Percentiles rank a stretch among this genome's conserved stretches.
Conservation (phyloP, 2,797 vertebrate genomes). For the Tamandua tetradactyla region DNA sequence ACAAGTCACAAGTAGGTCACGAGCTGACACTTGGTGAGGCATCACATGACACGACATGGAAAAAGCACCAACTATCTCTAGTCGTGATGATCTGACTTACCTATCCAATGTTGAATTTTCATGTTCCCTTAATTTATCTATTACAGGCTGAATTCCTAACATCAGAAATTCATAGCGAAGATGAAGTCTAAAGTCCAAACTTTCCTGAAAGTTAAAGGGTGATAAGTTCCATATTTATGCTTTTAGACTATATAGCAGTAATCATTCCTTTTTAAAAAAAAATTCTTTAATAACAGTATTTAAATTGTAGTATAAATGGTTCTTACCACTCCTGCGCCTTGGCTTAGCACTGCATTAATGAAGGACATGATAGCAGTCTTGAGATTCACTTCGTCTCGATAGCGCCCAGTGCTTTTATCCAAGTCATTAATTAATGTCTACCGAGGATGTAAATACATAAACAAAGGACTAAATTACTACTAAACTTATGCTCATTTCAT, state of each 20-base stretch:
- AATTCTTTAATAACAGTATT: neutral
- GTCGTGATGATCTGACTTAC: constrained; percentile 82
- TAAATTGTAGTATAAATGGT: neutral
- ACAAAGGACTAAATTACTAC: constrained; percentile 34
- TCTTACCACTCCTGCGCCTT: constrained; percentile 97
- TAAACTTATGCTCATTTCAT: neutral
- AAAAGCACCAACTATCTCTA: neutral
- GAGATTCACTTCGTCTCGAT: constrained; percentile 98
- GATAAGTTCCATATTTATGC: constrained; percentile 21
- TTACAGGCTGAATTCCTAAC: constrained; percentile 98
- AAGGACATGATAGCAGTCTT: constrained; percentile 99
- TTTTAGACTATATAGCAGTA: neutral
- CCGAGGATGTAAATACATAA: constrained; percentile 14
- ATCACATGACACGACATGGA: rapidly evolving
- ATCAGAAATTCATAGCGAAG: constrained; percentile 98
- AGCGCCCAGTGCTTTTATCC: constrained; percentile 96
- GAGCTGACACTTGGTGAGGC: no score
- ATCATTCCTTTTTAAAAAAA: neutral
- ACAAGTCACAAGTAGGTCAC: neutral
- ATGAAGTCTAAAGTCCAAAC: constrained; percentile 98
- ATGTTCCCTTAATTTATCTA: constrained; percentile 97
- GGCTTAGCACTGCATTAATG: constrained; percentile 98
- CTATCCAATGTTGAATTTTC: constrained; percentile 98
- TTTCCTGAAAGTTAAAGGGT: constrained; percentile 87
- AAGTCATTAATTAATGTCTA: constrained; percentile 97